These are phyloP conservation scores for Oxytorus armatus DNA, from an alignment of 2,888 invertebrate species.

Conservation along the genomic window DNA sequence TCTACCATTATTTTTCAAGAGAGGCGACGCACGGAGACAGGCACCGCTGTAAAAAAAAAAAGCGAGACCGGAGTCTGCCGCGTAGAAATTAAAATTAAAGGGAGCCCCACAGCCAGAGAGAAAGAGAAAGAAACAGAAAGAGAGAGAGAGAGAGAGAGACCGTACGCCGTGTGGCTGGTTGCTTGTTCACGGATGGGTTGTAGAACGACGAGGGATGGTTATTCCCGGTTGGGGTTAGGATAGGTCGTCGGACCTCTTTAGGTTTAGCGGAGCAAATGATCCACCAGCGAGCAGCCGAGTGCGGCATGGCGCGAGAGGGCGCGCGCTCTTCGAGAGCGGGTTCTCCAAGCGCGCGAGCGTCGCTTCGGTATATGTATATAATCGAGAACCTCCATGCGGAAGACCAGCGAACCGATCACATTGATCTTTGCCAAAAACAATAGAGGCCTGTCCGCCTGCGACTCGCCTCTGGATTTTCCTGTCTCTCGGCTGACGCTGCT, in stretches of 20 bases:
- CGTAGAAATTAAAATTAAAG: conserved; percentile 68
- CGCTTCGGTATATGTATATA: conserved; percentile 44
- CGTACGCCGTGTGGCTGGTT: conserved; percentile 33
- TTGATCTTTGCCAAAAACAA: conserved; percentile 82
- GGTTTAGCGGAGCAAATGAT: conserved; percentile 81
- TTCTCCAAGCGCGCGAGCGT: conserved; percentile 39
- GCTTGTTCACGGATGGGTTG: conserved; percentile 32
- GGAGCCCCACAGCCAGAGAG: too few species aligned
- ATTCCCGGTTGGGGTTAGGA: conserved; percentile 71
- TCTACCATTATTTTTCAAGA: conserved; percentile 52
- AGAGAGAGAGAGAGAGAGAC: too few species aligned
- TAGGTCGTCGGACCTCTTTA: conserved; percentile 75
- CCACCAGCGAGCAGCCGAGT: conserved; percentile 67
- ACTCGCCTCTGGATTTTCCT: conserved; percentile 77
- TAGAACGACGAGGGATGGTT: conserved; percentile 60
- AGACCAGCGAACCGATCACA: conserved; percentile 80
- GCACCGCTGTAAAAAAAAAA: too few species aligned
- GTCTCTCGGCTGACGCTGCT: conserved; percentile 41
- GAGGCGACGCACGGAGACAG: conserved; percentile 11
- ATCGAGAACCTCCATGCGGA: conserved; percentile 72
- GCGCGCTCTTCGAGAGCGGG: conserved; percentile 41
- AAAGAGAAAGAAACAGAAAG: too few species aligned
- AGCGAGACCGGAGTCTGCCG: conserved; percentile 47
- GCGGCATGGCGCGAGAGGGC: conserved; percentile 56
- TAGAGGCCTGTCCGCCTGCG: conserved; percentile 69